Evolutionary conservation across 2,888 invertebrate species (phyloP).

Genomic region (Vesta saturnalis): DNA sequence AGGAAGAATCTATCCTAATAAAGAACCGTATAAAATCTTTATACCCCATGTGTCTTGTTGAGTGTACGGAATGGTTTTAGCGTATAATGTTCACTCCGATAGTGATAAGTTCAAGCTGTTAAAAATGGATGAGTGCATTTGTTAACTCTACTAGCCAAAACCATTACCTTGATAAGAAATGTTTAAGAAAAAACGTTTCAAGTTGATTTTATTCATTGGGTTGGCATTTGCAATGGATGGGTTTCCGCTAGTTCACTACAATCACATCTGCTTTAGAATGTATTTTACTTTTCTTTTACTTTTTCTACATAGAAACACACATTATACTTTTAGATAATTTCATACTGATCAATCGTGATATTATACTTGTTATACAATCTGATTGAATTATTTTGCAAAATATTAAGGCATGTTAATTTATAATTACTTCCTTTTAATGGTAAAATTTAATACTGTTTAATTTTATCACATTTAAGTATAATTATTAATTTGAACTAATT

Average conservation of each 20-base stretch:
- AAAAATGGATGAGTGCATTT: constrained; percentile 47
- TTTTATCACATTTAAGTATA: too few relatives aligned
- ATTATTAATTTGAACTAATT: background rate
- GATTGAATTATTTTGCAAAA: too few relatives aligned
- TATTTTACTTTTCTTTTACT: constrained; percentile 17
- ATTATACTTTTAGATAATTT: too few relatives aligned
- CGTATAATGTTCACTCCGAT: constrained; percentile 20
- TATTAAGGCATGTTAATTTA: too few relatives aligned
- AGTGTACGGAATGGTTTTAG: background rate
- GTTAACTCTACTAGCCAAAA: constrained; percentile 46
- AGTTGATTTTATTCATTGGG: constrained; percentile 48
- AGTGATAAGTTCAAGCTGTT: constrained; percentile 26
- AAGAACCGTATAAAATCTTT: background rate
- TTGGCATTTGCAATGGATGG: constrained; percentile 59
- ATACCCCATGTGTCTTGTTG: background rate
- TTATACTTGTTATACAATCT: background rate
- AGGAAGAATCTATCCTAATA: too few relatives aligned
- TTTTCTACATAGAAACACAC: too few relatives aligned
- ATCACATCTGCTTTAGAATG: constrained; percentile 25
- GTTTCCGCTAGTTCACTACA: constrained; percentile 34
- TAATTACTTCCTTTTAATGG: too few relatives aligned
- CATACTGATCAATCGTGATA: background rate
- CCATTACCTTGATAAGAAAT: constrained; percentile 56
- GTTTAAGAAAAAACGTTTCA: constrained; percentile 52
- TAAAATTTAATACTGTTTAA: too few relatives aligned